Conservation (phyloP, 2,888 invertebrate species). For the Timema podura region DNA sequence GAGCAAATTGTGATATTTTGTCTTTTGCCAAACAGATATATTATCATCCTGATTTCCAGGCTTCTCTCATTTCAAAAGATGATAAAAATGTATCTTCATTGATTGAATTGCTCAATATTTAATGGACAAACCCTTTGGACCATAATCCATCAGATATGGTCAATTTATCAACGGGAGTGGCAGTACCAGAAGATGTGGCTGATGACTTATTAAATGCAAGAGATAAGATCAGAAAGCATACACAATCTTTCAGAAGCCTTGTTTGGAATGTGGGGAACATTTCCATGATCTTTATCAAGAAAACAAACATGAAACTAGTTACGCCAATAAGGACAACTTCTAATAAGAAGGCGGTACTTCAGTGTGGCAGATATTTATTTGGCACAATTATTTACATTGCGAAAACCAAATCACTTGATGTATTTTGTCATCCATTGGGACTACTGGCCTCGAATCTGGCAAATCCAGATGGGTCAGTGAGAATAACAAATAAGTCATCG, state of each 20-base stretch:
- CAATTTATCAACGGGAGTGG: neutral
- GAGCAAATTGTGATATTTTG: neutral
- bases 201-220: slow-evolving; percentile 8
- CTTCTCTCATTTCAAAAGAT: neutral
- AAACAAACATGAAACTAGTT: neutral
- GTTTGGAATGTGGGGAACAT: neutral
- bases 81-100: neutral
- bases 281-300: slow-evolving; percentile 1
- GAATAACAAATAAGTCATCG: too few species aligned
- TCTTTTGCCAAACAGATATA: neutral
- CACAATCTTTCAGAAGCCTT: neutral
- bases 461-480: neutral
- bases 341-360: slow-evolving; percentile 1
- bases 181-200: slow-evolving; percentile 6
- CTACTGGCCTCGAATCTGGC: neutral
- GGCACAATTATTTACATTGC: neutral
- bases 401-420: neutral
- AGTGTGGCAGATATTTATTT: neutral
- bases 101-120: neutral
- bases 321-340: neutral
- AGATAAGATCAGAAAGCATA: slow-evolving; percentile 5
- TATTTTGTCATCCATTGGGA: neutral
- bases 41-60: slow-evolving; percentile 3
- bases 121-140: neutral
- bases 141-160: neutral